Percentiles rank a stretch among this genome's conserved stretches.
Evolutionary conservation across 2,797 vertebrate species (phyloP).

Genomic region (Molothrus aeneus): DNA sequence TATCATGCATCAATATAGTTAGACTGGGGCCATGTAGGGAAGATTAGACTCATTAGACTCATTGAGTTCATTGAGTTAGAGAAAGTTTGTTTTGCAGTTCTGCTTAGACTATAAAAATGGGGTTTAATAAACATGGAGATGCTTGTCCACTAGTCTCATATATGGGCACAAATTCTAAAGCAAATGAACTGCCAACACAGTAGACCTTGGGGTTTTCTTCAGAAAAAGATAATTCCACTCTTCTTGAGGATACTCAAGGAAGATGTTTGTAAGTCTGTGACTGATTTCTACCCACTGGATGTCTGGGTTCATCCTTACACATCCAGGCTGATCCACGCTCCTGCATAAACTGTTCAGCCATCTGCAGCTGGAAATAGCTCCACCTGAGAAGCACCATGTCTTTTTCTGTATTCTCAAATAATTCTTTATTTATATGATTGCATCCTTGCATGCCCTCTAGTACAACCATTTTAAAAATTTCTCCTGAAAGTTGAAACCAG

Average conservation of each 20-base stretch:
- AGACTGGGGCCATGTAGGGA: not conserved
- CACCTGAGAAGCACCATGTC: not conserved
- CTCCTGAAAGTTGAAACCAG: not conserved
- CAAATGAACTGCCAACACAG: not conserved
- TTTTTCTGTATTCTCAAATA: not conserved
- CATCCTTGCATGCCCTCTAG: not conserved
- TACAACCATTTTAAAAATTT: not conserved
- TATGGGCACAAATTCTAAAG: not conserved
- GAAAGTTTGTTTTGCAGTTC: slow-evolving; percentile 7
- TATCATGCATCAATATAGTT: not conserved
- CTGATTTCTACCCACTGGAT: not conserved
- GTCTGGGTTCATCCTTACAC: not conserved
- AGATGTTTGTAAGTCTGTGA: not conserved
- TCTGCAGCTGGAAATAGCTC: not conserved
- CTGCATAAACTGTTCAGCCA: not conserved
- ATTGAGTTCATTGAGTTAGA: not conserved
- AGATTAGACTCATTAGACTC: not conserved
- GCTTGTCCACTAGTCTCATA: not conserved
- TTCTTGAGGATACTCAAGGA: not conserved
- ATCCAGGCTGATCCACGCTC: not conserved
- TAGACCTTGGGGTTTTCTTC: not conserved
- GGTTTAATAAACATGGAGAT: not conserved
- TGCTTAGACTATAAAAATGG: not conserved
- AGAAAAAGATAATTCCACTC: not conserved
- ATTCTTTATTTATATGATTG: not conserved